Evolutionary conservation across 2,888 invertebrate species (phyloP), one percentile per base, ranked within the genome.

Genomic region (Pachymerium ferrugineum): DNA sequence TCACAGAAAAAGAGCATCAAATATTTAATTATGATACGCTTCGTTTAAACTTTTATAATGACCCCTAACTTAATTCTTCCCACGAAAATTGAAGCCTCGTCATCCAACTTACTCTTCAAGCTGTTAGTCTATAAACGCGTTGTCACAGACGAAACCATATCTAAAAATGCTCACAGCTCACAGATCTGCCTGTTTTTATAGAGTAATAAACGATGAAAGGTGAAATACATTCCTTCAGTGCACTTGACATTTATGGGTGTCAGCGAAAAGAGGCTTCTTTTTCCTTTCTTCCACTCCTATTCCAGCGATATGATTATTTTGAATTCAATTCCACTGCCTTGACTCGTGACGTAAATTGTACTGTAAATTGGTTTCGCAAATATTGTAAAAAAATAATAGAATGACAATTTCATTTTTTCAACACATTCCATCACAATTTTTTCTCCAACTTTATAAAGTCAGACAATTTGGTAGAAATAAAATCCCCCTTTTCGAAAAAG

Each of bases 141-240:
- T 62, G 25, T 25, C 25, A 5, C 62, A 62, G 62, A 22, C n/a
- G n/a, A n/a, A n/a, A n/a, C n/a, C n/a, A n/a, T 62, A 62, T 62
- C 62, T 62, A 28, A 62, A 62, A 62, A 62, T 62, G 62, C 28
- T 62, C 62, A 62, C 62, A 62, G 25, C 62, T 62, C 25, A 25
- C 62, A 62, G 62, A 62, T 25, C 62, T 62, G 62, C 62, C 62
- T 62, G 62, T 62, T 62, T 62, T 62, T 62, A 62, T 62, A 62
- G 62, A 62, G 62, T 62, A 62, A 62, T 62, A 62, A 62, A 62
- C 62, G 62, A 62, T 62, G 62, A 62, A 38, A 62, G 62, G 62
- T 62, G 62, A 62, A 62, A 62, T 62, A 62, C 14, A 62, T 62
- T 12, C 62, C 25, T 62, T 62, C 62, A 22, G 62, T 62, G 62